Base-by-base conservation (phyloP, 2,797 vertebrate species). In the Halcyon smyrnensis region DNA sequence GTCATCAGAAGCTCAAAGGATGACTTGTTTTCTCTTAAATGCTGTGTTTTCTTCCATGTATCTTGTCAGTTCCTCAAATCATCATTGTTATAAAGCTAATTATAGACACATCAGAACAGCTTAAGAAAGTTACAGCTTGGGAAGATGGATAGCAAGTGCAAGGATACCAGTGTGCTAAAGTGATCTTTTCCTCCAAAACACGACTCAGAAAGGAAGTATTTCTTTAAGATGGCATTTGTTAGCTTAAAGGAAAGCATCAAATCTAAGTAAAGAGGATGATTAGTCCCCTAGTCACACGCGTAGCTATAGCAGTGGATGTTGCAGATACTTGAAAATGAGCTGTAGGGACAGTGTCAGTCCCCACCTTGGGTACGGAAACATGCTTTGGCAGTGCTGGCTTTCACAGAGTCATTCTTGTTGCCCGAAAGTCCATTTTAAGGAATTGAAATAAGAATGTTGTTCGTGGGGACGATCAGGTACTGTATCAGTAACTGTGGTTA, bases 261-360 rank as follows among this genome's bases (percentile, higher is more conserved):
- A 0, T 37, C 36, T 12, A 51, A 41, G 46, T 9, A 19, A 64
- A 25, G 14, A 18, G 43, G 36, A 18, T 51, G 68, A 32, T 56
- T 30, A 3, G 37, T 41, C 65, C 51, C 57, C 20, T 20, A 11
- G 54, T 63, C 21, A 27, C 43, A 57, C 1, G 1, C 0, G 0
- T 50, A 62, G 37, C 19, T 21, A 5, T 45, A 19, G 43, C 2
- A 13, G 32, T 51, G 37, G 74, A 19, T 78, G 62, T 43, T 56
- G 53, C 57, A 84, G 60, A 30, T 75, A 5, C 39, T 68, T 76
- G 82, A n/a, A 77, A 79, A 39, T 3, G 75, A 69, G 64, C 67
- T 0, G 0, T 37, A 15, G 50, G 28, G 60, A n/a, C 32, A 27
- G 54, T 0, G 2, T 3, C 23, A 63, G 34, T 48, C 32, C 43